Evolutionary conservation across 2,797 vertebrate genomes (phyloP), one percentile per base, ranked within the genome.

Genomic region (Acrocephalus scirpaceus): DNA sequence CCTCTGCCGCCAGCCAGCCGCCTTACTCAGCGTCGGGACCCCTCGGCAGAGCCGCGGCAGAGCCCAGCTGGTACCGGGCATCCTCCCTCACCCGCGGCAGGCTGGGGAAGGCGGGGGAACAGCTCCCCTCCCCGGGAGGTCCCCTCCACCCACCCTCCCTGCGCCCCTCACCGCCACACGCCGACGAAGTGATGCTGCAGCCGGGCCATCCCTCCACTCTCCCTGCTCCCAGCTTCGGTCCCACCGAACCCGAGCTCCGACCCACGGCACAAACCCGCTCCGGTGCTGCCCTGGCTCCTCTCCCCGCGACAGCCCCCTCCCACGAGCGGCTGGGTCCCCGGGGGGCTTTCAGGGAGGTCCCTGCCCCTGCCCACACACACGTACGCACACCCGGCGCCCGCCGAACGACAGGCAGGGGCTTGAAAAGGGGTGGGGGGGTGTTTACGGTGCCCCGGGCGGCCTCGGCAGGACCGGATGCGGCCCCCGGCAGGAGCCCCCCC

Each of bases 291-390:
- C 64, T 20, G 54, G 21, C 50, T 86, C 13, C 60, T 26, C 88
- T 91, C 32, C 45, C 64, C 14, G 16, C 14, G 16, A 61, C 51
- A 93, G 86, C 82, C 82, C 75, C 79, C 27, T 72, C 69, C 72
- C 64, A 34, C 50, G 44, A 48, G 47, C 64, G 79, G 67, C 90
- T 57, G 89, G 34, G 61, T 92, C 80, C 82, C 90, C 56, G 58
- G 86, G 90, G 94, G 94, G 85, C 94, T 91, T 92, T 88, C 94
- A 95, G 94, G 96, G 92, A 94, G 93, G 96, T 96, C 92, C 82
- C 75, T 85, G 90, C 93, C 91, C 81, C 94, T 96, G 93, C 96
- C 96, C 93, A 95, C 96, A 94, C 96, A 91, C 94, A 95, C 96
- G 93, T 95, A 96, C 92, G 72, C 94, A 95, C 72, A 30, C 58